Conservation (phyloP, 2,888 invertebrate genomes). For the Smittia sp. region DNA sequence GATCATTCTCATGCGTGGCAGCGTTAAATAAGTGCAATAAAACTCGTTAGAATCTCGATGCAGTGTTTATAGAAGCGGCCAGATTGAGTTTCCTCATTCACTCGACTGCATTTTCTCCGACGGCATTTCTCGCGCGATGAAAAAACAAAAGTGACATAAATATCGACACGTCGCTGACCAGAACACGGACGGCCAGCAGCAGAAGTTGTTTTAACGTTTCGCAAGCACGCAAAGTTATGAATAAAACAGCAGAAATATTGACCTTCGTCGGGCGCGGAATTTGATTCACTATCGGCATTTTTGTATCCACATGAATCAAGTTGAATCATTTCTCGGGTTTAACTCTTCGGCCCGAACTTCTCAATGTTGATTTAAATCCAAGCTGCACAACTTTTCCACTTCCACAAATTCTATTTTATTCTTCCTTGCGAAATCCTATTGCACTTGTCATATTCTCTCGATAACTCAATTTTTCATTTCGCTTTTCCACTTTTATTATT, state of each 20-base stretch:
- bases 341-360: background rate
- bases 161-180: background rate
- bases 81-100: background rate
- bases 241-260: slow-evolving; percentile 26
- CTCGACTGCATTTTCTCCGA: background rate
- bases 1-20: background rate
- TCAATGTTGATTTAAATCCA: background rate
- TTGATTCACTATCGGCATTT: slow-evolving; percentile 41
- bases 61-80: background rate
- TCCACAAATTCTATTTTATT: slow-evolving; percentile 10
- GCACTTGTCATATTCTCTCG: slow-evolving; percentile 3
- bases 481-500: background rate
- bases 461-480: background rate
- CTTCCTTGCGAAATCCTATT: background rate
- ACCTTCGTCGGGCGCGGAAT: slow-evolving; percentile 33
- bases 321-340: slow-evolving; percentile 38
- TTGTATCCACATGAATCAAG: slow-evolving; percentile 39
- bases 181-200: background rate
- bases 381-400: slow-evolving; percentile 5
- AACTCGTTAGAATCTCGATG: slow-evolving; percentile 13
- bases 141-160: slow-evolving; percentile 19
- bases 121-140: background rate
- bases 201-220: background rate
- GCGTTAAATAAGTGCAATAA: slow-evolving; percentile 30
- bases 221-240: background rate